Evolutionary conservation across 30 jellyfish, hydroid and myxozoan genomes (phyloP), one percentile per base, ranked within the genome.

Genomic region (Chrysaora quinquecirrha): DNA sequence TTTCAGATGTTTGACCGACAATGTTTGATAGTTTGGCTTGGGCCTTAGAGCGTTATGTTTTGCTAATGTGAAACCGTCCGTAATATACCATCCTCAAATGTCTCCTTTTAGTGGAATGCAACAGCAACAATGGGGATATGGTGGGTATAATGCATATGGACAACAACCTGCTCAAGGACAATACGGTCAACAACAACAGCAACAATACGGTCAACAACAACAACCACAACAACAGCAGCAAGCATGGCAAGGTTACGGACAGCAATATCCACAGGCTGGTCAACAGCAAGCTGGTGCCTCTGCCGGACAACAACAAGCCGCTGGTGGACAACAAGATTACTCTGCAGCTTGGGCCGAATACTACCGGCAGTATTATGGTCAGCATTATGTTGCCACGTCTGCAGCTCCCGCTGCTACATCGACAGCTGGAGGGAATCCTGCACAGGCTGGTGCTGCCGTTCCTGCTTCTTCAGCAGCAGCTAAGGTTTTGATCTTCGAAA

Each of bases 281-380:
- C 88, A 73, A 56, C 97, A 89, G 50, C 96, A 71, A 47, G 80
- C 89, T 19, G 43, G 46, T 14, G 75, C 85, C 29, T 83, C 79
- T 14, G 62, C 89, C 1, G 86, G 75, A 19, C 86, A 66, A 27
- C 80, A 86, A 20, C 80, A 72, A 33, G 86, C 93, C 30, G 24
- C 75, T 10, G 16, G 65, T 12, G 52, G 64, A 22, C 93, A 70
- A 48, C 96, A 47, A 32, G 97, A 90, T 67, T 70, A 63, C 71
- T 58, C 79, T 1, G 97, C 97, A 1, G 96, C 98, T 4, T 91
- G 98, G 96, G 89, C 88, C 0, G 96, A 95, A 23, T 91, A 87
- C 70, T 91, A 87, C 56, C 95, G 74, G 46, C 98, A 93, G 86
- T 76, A 50, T 48, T 81, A 87, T n/a, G n/a, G n/a, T 30, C 83